Percentiles rank a stretch among this genome's conserved stretches.
These are phyloP conservation scores for Andricus quercusramuli DNA, from an alignment of 2,888 invertebrate species.

Conservation along the genomic window DNA sequence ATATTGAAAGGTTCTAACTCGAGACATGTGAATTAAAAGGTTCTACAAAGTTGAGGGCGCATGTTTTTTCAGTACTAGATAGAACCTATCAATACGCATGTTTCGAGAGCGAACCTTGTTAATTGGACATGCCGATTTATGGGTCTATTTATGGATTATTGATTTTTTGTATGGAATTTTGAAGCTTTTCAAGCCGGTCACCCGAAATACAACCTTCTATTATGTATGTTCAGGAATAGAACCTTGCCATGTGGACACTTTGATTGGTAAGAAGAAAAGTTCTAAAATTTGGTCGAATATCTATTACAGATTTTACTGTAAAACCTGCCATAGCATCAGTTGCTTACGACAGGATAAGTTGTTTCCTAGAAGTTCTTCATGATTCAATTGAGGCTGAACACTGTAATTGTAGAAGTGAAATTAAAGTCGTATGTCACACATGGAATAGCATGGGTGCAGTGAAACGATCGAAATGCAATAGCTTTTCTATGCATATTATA, in stretches of 20 bases:
- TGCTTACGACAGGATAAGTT: background rate
- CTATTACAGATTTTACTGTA: background rate
- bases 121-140: too few relatives aligned
- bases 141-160: too few relatives aligned
- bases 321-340: background rate
- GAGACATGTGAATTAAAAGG: too few relatives aligned
- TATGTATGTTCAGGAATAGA: too few relatives aligned
- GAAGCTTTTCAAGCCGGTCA: too few relatives aligned
- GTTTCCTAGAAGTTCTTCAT: background rate
- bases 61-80: too few relatives aligned
- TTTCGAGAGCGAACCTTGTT: too few relatives aligned
- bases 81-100: too few relatives aligned
- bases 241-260: background rate
- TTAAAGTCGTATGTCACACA: constrained; percentile 16
- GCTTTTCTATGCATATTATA: constrained; percentile 24
- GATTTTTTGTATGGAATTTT: too few relatives aligned
- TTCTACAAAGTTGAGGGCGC: too few relatives aligned
- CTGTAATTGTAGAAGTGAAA: constrained; percentile 15
- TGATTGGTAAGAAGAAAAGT: background rate
- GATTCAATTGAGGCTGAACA: background rate
- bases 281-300: background rate
- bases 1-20: too few relatives aligned
- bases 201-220: too few relatives aligned
- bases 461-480: constrained; percentile 28
- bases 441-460: constrained; percentile 11